Conservation (phyloP, 2,888 invertebrate genomes). For the Corbicula japonica region DNA sequence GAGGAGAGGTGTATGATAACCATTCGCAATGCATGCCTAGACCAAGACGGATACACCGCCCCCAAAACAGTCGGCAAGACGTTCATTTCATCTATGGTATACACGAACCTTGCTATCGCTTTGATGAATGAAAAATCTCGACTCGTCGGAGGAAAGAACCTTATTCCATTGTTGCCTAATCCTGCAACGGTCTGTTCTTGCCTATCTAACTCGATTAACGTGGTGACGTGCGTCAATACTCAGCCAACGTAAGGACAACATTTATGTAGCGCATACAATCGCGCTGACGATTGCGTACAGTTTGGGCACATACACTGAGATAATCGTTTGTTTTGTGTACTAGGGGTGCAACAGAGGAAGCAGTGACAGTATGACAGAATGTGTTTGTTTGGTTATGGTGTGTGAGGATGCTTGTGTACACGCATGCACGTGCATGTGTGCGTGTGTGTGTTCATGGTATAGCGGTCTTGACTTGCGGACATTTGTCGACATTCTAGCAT, state of each 20-base stretch:
- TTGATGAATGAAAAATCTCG: slow-evolving; percentile 18
- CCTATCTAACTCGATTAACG: too few relatives aligned
- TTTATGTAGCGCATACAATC: slow-evolving; percentile 6
- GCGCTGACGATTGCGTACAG: slow-evolving; percentile 2
- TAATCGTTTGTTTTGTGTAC: slow-evolving; percentile 5
- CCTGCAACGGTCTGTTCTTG: slow-evolving; percentile 5
- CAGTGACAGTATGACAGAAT: too few relatives aligned
- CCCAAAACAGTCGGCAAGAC: slow-evolving; percentile 24
- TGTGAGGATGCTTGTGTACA: too few relatives aligned
- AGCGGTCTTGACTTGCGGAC: too few relatives aligned
- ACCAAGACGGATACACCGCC: slow-evolving; percentile 33
- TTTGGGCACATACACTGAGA: slow-evolving; percentile 1
- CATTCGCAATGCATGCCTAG: slow-evolving; percentile 23
- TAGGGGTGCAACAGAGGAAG: not conserved
- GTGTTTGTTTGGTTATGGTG: too few relatives aligned
- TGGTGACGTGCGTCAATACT: not conserved
- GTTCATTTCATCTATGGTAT: slow-evolving; percentile 28
- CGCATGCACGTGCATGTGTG: too few relatives aligned
- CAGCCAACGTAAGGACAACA: slow-evolving; percentile 11
- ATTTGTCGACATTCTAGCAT: too few relatives aligned
- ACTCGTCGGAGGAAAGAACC: slow-evolving; percentile 37
- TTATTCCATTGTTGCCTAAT: slow-evolving; percentile 20
- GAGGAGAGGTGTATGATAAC: slow-evolving; percentile 1
- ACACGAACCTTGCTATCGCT: slow-evolving; percentile 38
- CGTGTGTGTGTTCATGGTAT: too few relatives aligned